Conservation (phyloP, 2,888 invertebrate genomes). For the Amblyteles armatorius region DNA sequence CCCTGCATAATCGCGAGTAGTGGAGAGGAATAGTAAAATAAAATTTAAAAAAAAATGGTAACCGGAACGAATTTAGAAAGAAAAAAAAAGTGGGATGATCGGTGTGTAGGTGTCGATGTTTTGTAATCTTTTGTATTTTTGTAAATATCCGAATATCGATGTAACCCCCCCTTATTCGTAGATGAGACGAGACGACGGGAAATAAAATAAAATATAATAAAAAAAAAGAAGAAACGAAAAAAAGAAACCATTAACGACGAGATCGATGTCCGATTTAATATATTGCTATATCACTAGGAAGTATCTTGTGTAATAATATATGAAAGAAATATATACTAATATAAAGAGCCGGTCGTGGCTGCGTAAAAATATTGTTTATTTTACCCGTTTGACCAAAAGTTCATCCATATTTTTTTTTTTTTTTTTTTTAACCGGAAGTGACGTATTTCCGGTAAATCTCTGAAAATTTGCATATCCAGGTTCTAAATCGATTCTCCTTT, state of each 20-base stretch:
- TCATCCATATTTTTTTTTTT: background rate
- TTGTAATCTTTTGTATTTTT: conserved; percentile 84
- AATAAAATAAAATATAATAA: background rate
- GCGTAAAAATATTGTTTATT: background rate
- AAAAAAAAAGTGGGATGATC: conserved; percentile 59
- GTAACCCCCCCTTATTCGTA: conserved; percentile 49
- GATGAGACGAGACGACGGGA: conserved; percentile 19
- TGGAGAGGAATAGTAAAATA: conserved; percentile 20
- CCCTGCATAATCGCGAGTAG: conserved; percentile 58
- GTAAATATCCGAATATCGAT: conserved; percentile 80
- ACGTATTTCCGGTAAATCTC: too few species aligned
- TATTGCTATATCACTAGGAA: conserved; percentile 72
- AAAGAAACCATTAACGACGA: conserved; percentile 17
- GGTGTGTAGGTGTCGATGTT: conserved; percentile 80
- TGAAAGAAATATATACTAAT: conserved; percentile 59
- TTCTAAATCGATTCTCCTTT: too few species aligned
- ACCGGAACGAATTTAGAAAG: conserved; percentile 50
- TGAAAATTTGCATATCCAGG: too few species aligned
- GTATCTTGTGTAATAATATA: conserved; percentile 67
- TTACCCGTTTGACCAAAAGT: background rate
- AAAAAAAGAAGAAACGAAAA: conserved; percentile 9
- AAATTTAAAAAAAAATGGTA: background rate
- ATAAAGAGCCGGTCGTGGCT: background rate
- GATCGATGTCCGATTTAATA: conserved; percentile 72
- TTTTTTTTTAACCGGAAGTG: too few species aligned